A percentile compares a stretch with the other conserved stretches of the same genome.
phyloP scores from a whole-genome alignment of 2,797 vertebrate species.

The Echiichthys vipera region DNA sequence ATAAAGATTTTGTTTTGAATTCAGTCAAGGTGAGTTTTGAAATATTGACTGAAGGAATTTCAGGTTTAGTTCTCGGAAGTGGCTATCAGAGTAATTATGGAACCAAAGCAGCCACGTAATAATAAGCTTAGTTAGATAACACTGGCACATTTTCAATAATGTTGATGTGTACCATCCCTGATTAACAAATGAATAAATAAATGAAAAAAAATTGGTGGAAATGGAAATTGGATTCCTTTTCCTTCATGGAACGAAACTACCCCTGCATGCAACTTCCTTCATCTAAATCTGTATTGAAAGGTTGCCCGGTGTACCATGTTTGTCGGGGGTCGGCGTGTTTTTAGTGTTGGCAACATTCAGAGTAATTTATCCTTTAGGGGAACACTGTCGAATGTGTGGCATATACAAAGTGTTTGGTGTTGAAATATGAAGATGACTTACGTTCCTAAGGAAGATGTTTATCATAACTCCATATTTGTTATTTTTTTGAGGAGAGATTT shows the following conservation, averaged over 20 bases:
- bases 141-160: too few relatives aligned
- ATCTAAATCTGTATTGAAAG: constrained; percentile 17
- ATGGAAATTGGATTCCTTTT: constrained; percentile 22
- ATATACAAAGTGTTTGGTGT: constrained; percentile 33
- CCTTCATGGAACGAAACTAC: constrained; percentile 15
- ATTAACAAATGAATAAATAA: too few relatives aligned
- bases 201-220: too few relatives aligned
- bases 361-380: constrained; percentile 46
- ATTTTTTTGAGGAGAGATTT: constrained; percentile 22
- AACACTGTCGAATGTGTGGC: constrained; percentile 34
- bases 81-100: background rate
- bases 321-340: too few relatives aligned
- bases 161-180: too few relatives aligned
- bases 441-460: constrained; percentile 38
- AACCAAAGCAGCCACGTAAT: background rate
- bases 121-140: too few relatives aligned
- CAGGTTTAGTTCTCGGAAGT: constrained; percentile 14
- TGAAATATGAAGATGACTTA: constrained; percentile 25
- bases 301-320: too few relatives aligned
- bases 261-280: constrained; percentile 3
- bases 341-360: too few relatives aligned
- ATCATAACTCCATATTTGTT: constrained; percentile 25
- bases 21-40: constrained; percentile 22
- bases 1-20: constrained; percentile 23
- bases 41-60: constrained; percentile 15